These are phyloP conservation scores for Alces alces DNA, from an alignment of 2,113 vertebrate genomes.

Conservation along the genomic window DNA sequence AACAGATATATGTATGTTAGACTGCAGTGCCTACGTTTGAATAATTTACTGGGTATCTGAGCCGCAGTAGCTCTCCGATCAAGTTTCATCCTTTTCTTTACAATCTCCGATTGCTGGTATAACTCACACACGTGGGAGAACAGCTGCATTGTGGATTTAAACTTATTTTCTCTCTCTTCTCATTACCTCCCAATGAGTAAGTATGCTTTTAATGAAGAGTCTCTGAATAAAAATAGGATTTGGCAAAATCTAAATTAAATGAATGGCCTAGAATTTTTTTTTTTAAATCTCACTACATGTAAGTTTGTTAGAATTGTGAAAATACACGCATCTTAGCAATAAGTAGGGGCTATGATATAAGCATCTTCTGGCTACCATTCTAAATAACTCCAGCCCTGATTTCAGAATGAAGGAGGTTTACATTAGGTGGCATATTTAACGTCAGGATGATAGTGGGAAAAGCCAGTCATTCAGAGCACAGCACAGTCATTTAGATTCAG, in stretches of 20 bases:
- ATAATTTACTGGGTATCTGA: background rate
- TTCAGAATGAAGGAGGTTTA: background rate
- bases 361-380: background rate
- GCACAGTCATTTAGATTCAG: background rate
- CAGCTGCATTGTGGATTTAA: slow-evolving; percentile 31
- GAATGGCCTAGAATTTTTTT: slow-evolving; percentile 4
- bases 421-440: background rate
- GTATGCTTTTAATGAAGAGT: slow-evolving; percentile 49
- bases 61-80: background rate
- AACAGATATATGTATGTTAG: background rate
- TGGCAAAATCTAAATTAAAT: slow-evolving; percentile 37
- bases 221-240: slow-evolving; percentile 34
- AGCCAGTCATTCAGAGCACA: background rate
- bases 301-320: background rate
- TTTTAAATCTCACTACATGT: background rate
- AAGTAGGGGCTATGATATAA: background rate
- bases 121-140: background rate
- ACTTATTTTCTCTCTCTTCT: slow-evolving; percentile 31
- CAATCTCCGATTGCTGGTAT: background rate
- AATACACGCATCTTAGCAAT: background rate
- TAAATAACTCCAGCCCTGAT: background rate
- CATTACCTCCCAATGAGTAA: slow-evolving; percentile 14
- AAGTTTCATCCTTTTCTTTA: background rate
- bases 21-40: background rate
- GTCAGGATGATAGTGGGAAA: background rate